Evolutionary conservation across 2,113 vertebrate species (phyloP), one percentile per base, ranked within the genome.

Genomic region (Cinclus cinclus): DNA sequence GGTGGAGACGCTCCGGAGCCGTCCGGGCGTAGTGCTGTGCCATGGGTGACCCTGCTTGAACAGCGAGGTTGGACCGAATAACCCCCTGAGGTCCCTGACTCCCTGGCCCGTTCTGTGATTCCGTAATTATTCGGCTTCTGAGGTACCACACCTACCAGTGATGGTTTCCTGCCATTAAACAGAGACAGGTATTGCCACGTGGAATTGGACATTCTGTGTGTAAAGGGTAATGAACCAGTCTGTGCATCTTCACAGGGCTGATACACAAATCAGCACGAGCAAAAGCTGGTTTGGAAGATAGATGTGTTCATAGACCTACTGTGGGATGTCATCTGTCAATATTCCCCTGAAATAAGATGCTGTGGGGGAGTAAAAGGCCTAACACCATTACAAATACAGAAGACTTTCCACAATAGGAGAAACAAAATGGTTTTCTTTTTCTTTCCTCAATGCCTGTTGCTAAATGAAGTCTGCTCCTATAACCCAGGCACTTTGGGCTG

Each of bases 91-190:
- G 17, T 47, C 9, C n/a, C 21, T 62, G 62, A 53, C 62, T 55
- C 13, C 14, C 24, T 31, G 13, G 41, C 9, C 47, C 3, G 1
- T 53, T 46, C 28, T n/a, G 39, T 27, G 47, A 19, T 41, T 83
- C 25, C 2, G 1, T 31, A 10, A 2, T 37, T 25, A 6, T 22
- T 41, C 31, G 4, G 4, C 13, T 63, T 31, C n/a, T 39, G 52
- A 22, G 35, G 31, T 9, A 2, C 9, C 31, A 2, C 7, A 0
- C 3, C 18, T 30, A 46, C 7, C 7, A 11, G 1, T 4, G 31
- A 11, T 56, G 20, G 21, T 37, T 70, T 69, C 52, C 59, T 74
- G 64, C 10, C 24, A 1, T 58, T 50, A 56, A 52, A 30, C 9
- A 18, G 35, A 8, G 50, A 10, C 12, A 3, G 11, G 7, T 58